These are phyloP conservation scores for Caenorhabditis sulstoni DNA, from an alignment of 2,888 invertebrate genomes.

Conservation along the genomic window DNA sequence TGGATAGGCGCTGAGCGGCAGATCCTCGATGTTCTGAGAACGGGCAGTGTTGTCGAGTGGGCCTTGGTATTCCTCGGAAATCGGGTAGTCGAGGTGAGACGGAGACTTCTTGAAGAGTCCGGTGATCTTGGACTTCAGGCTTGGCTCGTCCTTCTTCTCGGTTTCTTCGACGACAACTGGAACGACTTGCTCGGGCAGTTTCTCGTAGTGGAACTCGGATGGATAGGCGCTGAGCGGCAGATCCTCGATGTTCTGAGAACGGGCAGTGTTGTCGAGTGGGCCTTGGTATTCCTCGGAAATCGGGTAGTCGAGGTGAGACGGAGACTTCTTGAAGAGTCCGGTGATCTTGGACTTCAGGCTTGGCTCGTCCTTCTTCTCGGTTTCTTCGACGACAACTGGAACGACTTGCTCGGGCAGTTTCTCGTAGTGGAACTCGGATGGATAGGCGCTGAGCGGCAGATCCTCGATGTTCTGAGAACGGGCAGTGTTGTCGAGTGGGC, in stretches of 20 bases:
- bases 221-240: conserved; percentile 32
- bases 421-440: conserved; percentile 12
- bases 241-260: conserved; percentile 57
- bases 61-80: conserved; percentile 47
- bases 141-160: conserved; percentile 51
- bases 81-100: conserved; percentile 64
- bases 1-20: conserved; percentile 64
- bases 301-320: conserved; percentile 64
- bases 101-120: conserved; percentile 65
- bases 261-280: conserved; percentile 59
- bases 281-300: conserved; percentile 56
- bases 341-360: conserved; percentile 38
- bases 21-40: conserved; percentile 58
- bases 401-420: conserved; percentile 26
- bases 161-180: conserved; percentile 31
- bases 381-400: conserved; percentile 31
- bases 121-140: conserved; percentile 55
- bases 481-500: conserved; percentile 14
- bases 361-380: conserved; percentile 38
- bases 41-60: conserved; percentile 46
- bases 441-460: conserved; percentile 52
- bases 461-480: conserved; percentile 45
- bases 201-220: conserved; percentile 36
- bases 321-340: conserved; percentile 57
- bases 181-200: conserved; percentile 27